Conservation (phyloP, 2,888 invertebrate species). For the Lydus trimaculatus region DNA sequence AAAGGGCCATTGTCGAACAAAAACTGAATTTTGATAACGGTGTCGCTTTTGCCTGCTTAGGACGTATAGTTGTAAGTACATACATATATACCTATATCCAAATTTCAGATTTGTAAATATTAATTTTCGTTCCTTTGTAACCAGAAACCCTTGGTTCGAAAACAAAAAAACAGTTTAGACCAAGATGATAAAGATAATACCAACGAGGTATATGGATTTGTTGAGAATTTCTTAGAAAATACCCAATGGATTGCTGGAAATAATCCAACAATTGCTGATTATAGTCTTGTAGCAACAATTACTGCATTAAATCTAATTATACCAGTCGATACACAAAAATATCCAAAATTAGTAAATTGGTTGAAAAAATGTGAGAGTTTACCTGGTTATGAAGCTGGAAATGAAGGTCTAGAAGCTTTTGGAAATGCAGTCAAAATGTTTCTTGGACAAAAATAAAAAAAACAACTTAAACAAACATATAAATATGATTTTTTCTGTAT, state of each 20-base stretch:
- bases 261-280: conserved; percentile 44
- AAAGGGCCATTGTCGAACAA: conserved; percentile 65
- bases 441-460: neutral
- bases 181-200: conserved; percentile 12
- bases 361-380: conserved; percentile 44
- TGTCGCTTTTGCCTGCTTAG: conserved; percentile 60
- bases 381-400: conserved; percentile 32
- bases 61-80: conserved; percentile 36
- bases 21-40: conserved; percentile 65
- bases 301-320: conserved; percentile 30
- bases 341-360: conserved; percentile 49
- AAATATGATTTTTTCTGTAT: no score
- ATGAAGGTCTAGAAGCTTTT: conserved; percentile 12
- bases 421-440: no score
- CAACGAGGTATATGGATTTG: conserved; percentile 53
- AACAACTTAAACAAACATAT: neutral
- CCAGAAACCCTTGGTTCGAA: conserved; percentile 31
- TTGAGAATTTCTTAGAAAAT: conserved; percentile 62
- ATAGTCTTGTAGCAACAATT: conserved; percentile 38
- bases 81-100: conserved; percentile 8
- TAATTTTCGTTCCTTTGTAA: neutral
- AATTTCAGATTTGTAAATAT: neutral
- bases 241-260: conserved; percentile 47
- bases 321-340: conserved; percentile 43
- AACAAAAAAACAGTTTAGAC: conserved; percentile 21